A percentile compares a stretch with the other conserved stretches of the same genome.
These are phyloP conservation scores for Mamestra brassicae DNA, from an alignment of 2,888 invertebrate species.

Conservation along the genomic window DNA sequence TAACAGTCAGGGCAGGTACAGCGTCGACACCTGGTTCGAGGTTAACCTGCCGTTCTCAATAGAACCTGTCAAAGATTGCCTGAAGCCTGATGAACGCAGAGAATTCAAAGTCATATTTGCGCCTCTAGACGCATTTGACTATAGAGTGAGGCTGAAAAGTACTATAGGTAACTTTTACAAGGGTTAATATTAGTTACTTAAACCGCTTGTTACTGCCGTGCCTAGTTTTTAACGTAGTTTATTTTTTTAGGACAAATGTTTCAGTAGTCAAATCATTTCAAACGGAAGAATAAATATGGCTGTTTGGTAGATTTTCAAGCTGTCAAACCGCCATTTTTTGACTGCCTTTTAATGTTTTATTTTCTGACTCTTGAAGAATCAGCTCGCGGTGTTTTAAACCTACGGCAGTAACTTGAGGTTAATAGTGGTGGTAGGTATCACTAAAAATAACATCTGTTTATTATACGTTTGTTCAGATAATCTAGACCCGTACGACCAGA, in stretches of 20 bases:
- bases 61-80: conserved; percentile 83
- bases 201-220: background rate
- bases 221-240: too few relatives aligned
- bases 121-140: conserved; percentile 90
- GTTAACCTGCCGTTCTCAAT: conserved; percentile 89
- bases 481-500: conserved; percentile 89
- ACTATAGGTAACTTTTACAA: conserved; percentile 77
- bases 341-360: too few relatives aligned
- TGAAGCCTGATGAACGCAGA: conserved; percentile 83
- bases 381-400: too few relatives aligned
- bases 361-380: too few relatives aligned
- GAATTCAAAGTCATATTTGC: conserved; percentile 89
- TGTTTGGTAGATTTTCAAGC: too few relatives aligned
- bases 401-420: background rate
- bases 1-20: conserved; percentile 77
- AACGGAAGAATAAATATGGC: too few relatives aligned
- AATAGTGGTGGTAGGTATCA: background rate
- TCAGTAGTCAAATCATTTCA: too few relatives aligned
- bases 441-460: background rate
- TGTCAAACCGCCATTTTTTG: too few relatives aligned
- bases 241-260: too few relatives aligned
- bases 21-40: conserved; percentile 87
- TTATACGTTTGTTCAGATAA: conserved; percentile 76
- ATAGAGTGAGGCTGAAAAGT: conserved; percentile 84
- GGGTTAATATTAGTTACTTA: background rate